phyloP scores from a whole-genome alignment of 2,797 vertebrate genomes.

The Gambelia wislizenii region DNA sequence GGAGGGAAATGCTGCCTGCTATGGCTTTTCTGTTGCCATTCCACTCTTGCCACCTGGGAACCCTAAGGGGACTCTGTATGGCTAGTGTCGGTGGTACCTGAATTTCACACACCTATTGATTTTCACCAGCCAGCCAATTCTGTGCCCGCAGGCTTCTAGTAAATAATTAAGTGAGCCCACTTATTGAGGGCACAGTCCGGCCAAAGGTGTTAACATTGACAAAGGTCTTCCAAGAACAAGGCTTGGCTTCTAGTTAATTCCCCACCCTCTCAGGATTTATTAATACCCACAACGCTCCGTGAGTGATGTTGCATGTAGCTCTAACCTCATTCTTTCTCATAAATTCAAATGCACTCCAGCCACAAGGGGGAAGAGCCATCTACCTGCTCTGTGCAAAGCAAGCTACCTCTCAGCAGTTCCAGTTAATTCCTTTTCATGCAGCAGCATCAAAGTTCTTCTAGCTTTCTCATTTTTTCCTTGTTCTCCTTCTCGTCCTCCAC shows the following conservation, averaged over 20 bases:
- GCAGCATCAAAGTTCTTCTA: neutral
- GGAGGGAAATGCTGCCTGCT: no score
- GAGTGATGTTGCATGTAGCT: neutral
- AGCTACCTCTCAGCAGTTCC: neutral
- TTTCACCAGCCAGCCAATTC: neutral
- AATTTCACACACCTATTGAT: neutral
- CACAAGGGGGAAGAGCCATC: neutral
- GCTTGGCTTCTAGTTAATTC: neutral
- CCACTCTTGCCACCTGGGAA: neutral
- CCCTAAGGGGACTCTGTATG: neutral
- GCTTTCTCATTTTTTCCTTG: neutral
- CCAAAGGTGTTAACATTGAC: neutral
- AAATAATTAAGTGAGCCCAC: neutral
- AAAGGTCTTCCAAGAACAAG: neutral
- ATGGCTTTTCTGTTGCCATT: neutral
- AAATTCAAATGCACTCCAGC: neutral
- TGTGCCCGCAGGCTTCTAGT: neutral
- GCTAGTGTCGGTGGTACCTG: neutral
- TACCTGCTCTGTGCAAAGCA: neutral
- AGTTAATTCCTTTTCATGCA: neutral
- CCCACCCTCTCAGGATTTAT: neutral
- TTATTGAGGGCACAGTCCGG: neutral
- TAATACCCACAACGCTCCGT: neutral
- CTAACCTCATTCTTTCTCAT: slow-evolving; percentile 12
- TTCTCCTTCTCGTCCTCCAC: neutral